Evolutionary conservation across 2,888 invertebrate genomes (phyloP).

Genomic region (Aspidiotus rigidus): DNA sequence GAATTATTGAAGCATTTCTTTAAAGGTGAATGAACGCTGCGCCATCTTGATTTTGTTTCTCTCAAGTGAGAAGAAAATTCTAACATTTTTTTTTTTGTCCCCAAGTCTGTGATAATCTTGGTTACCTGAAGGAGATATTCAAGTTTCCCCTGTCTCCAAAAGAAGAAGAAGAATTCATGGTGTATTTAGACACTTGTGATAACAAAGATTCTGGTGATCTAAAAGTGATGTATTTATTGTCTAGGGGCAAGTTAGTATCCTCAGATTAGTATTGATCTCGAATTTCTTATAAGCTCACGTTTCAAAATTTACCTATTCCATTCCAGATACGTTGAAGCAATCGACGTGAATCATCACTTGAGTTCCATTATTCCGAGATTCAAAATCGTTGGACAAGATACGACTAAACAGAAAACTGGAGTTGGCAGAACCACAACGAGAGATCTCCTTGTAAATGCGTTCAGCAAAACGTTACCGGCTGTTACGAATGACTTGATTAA

Average conservation of each 20-base stretch:
- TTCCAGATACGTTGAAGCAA: constrained; percentile 43
- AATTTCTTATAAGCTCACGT: too few species aligned
- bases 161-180: constrained; percentile 60
- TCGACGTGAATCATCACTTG: constrained; percentile 43
- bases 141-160: constrained; percentile 52
- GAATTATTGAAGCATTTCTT: constrained; percentile 19
- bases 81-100: constrained; percentile 36
- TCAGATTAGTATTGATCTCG: constrained; percentile 45
- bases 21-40: constrained; percentile 22
- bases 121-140: constrained; percentile 52
- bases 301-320: constrained; percentile 35
- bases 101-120: constrained; percentile 52
- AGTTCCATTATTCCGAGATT: constrained; percentile 14
- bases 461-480: constrained; percentile 47
- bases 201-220: constrained; percentile 55
- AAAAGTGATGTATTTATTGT: constrained; percentile 59
- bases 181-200: constrained; percentile 51
- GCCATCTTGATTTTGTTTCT: neutral
- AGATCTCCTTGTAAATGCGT: constrained; percentile 49
- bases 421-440: constrained; percentile 39
- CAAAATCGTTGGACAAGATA: constrained; percentile 15
- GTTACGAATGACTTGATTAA: constrained; percentile 46
- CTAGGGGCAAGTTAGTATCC: constrained; percentile 44
- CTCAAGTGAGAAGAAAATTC: neutral
- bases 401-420: constrained; percentile 11